Evolutionary conservation across 1,140 invertebrate species (phyloP).

Genomic region (Drosophila ficusphila): DNA sequence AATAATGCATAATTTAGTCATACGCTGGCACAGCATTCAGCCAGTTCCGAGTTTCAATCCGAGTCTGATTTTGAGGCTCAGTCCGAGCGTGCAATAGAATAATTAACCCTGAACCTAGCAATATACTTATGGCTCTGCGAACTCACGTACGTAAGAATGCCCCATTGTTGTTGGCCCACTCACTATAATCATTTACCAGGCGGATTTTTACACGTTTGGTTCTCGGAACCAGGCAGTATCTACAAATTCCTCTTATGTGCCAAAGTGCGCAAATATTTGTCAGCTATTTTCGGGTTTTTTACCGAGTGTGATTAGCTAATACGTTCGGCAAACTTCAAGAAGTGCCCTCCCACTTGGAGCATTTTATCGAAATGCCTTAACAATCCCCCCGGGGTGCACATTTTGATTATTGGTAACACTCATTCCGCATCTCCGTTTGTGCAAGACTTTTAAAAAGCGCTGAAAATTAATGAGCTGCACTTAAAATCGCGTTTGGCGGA

Average conservation of each 20-base stretch:
- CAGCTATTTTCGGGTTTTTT: conserved; percentile 19
- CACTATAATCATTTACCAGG: conserved; percentile 49
- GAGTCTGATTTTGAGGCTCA: conserved; percentile 24
- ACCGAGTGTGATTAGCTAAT: conserved; percentile 31
- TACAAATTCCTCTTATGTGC: conserved; percentile 15
- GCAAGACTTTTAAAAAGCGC: conserved; percentile 68
- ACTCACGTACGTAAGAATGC: conserved; percentile 58
- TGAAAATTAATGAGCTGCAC: conserved; percentile 60
- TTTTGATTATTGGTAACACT: conserved; percentile 22
- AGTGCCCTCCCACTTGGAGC: conserved; percentile 16
- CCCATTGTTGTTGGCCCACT: conserved; percentile 49
- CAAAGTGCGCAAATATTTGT: conserved; percentile 46
- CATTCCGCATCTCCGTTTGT: conserved; percentile 42
- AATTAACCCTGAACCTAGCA: conserved; percentile 72
- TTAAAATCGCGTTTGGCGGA: conserved; percentile 44
- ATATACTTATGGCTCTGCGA: conserved; percentile 26
- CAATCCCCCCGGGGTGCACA: conserved; percentile 14
- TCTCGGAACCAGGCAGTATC: conserved; percentile 44
- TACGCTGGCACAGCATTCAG: conserved; percentile 2
- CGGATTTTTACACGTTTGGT: conserved; percentile 76
- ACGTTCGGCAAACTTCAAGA: conserved; percentile 37
- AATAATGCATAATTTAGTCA: conserved; percentile 75
- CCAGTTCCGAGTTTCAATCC: conserved; percentile 27
- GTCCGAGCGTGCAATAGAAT: conserved; percentile 62
- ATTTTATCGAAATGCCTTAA: conserved; percentile 18